phyloP scores from a whole-genome alignment of 2,113 vertebrate species.

The Lonchura striata region DNA sequence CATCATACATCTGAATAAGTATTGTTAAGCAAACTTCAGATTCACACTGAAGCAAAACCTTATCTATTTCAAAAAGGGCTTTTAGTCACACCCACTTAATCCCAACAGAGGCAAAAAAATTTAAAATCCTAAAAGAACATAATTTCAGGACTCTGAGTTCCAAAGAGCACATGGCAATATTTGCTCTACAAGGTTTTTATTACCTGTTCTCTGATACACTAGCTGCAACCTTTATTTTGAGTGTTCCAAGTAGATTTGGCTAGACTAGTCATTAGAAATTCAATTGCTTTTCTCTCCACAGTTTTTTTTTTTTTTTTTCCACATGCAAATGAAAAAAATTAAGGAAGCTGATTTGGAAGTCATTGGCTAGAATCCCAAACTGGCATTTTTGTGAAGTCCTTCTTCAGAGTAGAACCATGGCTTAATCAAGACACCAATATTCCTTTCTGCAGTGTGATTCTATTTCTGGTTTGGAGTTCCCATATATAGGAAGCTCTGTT shows the following conservation, averaged over 20 bases:
- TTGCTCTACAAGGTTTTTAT: not conserved
- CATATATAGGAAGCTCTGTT: not conserved
- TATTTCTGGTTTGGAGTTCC: not conserved
- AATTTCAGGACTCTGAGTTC: not conserved
- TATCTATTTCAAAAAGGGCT: not conserved
- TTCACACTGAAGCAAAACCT: not conserved
- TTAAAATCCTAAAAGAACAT: not conserved
- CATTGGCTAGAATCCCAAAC: not conserved
- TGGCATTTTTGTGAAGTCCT: not conserved
- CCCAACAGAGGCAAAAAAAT: not conserved
- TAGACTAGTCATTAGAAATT: not conserved
- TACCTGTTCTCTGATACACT: not conserved
- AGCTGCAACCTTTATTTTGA: not conserved
- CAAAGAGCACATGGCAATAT: not conserved
- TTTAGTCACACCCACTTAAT: not conserved
- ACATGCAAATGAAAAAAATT: not conserved
- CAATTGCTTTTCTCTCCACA: not conserved
- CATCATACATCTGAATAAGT: not conserved
- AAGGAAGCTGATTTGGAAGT: not conserved
- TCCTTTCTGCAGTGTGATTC: not conserved
- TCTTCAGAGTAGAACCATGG: not conserved
- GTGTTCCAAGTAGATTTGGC: not conserved
- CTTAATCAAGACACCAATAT: not conserved
- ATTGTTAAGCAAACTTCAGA: not conserved
- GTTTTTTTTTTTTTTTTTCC: not conserved